phyloP scores from a whole-genome alignment of 2,888 invertebrate genomes.

The Myathropa florea region DNA sequence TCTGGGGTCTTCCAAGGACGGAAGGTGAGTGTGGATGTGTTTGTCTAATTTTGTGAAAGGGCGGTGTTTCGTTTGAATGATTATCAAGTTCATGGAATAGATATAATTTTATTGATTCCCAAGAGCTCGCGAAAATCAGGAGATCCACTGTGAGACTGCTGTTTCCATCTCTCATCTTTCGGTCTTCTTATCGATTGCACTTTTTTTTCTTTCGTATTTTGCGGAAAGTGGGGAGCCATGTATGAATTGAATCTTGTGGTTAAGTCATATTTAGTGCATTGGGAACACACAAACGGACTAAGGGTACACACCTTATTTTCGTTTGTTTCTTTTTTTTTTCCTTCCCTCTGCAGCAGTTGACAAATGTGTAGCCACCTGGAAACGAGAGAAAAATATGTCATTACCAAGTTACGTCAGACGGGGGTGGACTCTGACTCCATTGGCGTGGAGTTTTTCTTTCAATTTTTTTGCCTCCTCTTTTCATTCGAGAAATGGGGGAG shows the following conservation, averaged over 20 bases:
- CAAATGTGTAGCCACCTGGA: conserved; percentile 31
- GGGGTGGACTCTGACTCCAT: background rate
- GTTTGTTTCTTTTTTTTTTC: background rate
- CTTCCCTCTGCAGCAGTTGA: conserved; percentile 6
- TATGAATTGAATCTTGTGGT: background rate
- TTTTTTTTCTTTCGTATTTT: background rate
- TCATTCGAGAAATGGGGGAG: background rate
- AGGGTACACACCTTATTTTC: conserved; percentile 32
- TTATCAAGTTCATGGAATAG: conserved; percentile 41
- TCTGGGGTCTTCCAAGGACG: conserved; percentile 21
- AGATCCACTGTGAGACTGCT: conserved; percentile 20
- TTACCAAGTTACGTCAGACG: conserved; percentile 55
- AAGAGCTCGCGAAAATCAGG: conserved; percentile 22
- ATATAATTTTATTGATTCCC: conserved; percentile 44
- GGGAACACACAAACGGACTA: background rate
- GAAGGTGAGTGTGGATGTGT: conserved; percentile 29
- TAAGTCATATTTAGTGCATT: conserved; percentile 4
- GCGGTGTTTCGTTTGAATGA: conserved; percentile 17
- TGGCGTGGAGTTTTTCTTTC: background rate
- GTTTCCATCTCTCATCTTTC: background rate
- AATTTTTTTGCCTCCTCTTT: background rate
- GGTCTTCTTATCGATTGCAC: conserved; percentile 32
- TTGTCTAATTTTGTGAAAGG: conserved; percentile 3
- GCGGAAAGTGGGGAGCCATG: background rate
- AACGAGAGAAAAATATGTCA: conserved; percentile 45